Evolutionary conservation across 2,888 invertebrate genomes (phyloP).

Genomic region (Coremacera marginata): DNA sequence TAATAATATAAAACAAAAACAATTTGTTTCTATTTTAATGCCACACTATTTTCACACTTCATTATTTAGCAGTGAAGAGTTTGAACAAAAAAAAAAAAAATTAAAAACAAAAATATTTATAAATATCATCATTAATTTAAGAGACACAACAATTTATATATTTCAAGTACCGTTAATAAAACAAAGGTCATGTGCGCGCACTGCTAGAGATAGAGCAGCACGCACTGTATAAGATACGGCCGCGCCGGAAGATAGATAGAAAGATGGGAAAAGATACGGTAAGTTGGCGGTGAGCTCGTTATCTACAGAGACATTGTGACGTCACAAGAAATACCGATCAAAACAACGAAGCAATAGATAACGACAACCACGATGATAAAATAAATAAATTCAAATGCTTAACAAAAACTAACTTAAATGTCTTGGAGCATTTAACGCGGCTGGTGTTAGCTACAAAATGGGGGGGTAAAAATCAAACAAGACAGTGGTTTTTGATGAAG

Average conservation of each 20-base stretch:
- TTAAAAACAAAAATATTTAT: not conserved
- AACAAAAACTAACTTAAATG: not conserved
- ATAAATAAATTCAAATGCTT: not conserved
- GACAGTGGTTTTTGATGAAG: not conserved
- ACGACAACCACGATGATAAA: not conserved
- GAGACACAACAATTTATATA: constrained; percentile 6
- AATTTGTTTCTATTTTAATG: not conserved
- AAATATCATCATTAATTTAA: not conserved
- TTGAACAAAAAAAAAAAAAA: not conserved
- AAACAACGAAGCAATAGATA: not conserved
- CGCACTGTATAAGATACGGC: not conserved
- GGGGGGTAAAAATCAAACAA: not conserved
- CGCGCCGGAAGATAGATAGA: not conserved
- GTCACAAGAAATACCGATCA: constrained; percentile 17
- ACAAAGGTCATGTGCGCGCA: constrained; percentile 15
- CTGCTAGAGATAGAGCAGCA: not conserved
- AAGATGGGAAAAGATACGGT: not conserved
- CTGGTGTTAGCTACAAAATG: not conserved
- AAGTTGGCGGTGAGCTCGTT: not conserved
- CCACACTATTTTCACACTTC: not conserved
- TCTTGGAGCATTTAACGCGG: not conserved
- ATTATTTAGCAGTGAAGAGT: not conserved
- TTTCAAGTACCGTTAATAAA: constrained; percentile 14
- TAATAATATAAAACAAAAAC: constrained; percentile 6
- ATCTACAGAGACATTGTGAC: not conserved